Evolutionary conservation across 2,113 vertebrate species (phyloP), one percentile per base, ranked within the genome.

Genomic region (Calypte anna): DNA sequence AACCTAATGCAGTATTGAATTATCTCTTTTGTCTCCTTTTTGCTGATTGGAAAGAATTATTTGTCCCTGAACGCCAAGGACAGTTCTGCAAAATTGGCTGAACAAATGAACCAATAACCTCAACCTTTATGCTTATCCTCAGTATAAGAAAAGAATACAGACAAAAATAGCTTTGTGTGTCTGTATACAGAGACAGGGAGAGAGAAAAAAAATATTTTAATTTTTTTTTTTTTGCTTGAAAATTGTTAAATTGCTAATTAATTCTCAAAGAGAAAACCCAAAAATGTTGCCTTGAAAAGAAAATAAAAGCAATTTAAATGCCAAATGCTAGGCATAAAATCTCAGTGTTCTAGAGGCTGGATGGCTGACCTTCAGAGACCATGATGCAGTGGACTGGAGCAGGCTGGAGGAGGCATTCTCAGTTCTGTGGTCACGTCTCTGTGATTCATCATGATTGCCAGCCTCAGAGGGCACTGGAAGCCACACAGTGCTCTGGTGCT

Each of bases 11-110:
- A 46, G 44, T 88, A 88, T 75, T 94, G 76, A 61, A 88, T 96
- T 94, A 96, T 96, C 79, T 88, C 58, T 93, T 93, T 93, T 90
- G 88, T 94, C 80, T 93, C 67, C 38, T 74, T 93, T 96, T 87
- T 93, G 88, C 90, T 96, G 83, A 93, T 93, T 91, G 67, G 86
- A 76, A 87, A 93, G 86, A 92, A 90, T 73, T 76, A 77, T 92
- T 87, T 90, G 51, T 91, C 78, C 84, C 88, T 72, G 31, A 88
- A 86, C 87, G 59, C 68, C 88, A 93, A 93, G 94, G 93, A 86
- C 86, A 85, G 69, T 84, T 96, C 80, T 89, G 51, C 58, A 93
- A 93, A 96, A 96, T 38, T 82, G 57, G 79, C 86, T 95, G 81
- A 91, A 89, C n/a, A 90, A 90, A 90, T 68, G 77, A 95, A 94